A percentile compares a stretch with the other conserved stretches of the same genome.
Evolutionary conservation across 2,888 invertebrate genomes (phyloP).

Genomic region (Heliconius hortense): DNA sequence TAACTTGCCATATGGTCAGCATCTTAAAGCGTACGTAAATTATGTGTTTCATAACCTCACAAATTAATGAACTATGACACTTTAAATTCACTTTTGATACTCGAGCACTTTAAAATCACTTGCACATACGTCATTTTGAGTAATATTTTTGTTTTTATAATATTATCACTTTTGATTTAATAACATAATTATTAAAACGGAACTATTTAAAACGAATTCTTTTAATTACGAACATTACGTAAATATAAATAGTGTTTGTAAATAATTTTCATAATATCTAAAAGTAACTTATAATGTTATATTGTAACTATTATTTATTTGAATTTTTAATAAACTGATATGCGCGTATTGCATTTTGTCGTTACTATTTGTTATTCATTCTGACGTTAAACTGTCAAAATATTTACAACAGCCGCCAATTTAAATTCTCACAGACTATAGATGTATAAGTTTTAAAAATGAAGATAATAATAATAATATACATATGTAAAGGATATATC

Average conservation of each 20-base stretch:
- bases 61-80: not conserved
- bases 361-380: not conserved
- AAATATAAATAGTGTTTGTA: not conserved
- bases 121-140: not conserved
- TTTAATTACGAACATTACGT: not conserved
- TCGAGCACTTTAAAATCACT: not conserved
- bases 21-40: not conserved
- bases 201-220: not conserved
- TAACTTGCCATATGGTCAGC: slow-evolving; percentile 10
- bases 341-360: not conserved
- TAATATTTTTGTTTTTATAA: not conserved
- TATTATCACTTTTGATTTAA: not conserved
- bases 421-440: not conserved
- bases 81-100: not conserved
- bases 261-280: not conserved
- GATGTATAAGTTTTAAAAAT: not conserved
- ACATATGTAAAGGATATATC: not conserved
- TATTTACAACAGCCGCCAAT: not conserved
- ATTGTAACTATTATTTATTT: not conserved
- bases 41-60: not conserved
- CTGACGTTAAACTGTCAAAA: slow-evolving; percentile 9
- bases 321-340: too few relatives aligned
- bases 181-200: not conserved
- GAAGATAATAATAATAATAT: not conserved
- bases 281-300: not conserved